Evolutionary conservation across 2,113 vertebrate genomes (phyloP), one percentile per base, ranked within the genome.

Genomic region (Chunga burmeisteri): DNA sequence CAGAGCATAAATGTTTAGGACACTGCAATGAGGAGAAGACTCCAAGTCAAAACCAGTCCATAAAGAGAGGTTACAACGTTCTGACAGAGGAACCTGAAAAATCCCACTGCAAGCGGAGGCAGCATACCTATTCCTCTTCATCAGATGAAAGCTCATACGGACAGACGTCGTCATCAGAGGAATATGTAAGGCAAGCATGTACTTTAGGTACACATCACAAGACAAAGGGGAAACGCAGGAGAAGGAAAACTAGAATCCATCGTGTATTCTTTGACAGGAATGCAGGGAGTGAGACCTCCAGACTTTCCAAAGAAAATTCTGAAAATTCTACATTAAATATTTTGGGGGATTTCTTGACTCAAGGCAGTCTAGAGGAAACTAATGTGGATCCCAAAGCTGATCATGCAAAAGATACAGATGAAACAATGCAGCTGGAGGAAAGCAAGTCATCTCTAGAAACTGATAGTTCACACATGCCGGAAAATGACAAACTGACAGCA

Each of bases 1-100:
- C 93, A n/a, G 96, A 97, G 63, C 95, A 95, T 63, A 96, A 87
- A 40, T 94, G 85, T 62, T 66, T 90, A 32, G 88, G 91, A 75
- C 83, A 74, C 36, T 94, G 82, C 81, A 95, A 81, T 8, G 89
- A 94, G 44, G 71, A 90, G 70, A 97, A 96, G 84, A 90, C 36
- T 42, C 29, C 2, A 0, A 91, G 70, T 72, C 97, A 97, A 56
- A 97, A 84, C 65, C 98, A 93, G 53, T 94, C 97, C 25, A 16
- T 97, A 25, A 99, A 99, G 93, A 98, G 98, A 96, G 96, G 96
- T 40, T 98, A 90, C 72, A 96, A 58, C 3, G 88, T 98, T 79
- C 59, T 98, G 80, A 93, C 63, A 26, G 96, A 95, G 19, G 98
- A 98, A 25, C 62, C 93, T 6, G 98, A 98, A 65, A 96, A 95